Base-by-base conservation (phyloP, 2,888 invertebrate genomes). In the Syritta pipiens region DNA sequence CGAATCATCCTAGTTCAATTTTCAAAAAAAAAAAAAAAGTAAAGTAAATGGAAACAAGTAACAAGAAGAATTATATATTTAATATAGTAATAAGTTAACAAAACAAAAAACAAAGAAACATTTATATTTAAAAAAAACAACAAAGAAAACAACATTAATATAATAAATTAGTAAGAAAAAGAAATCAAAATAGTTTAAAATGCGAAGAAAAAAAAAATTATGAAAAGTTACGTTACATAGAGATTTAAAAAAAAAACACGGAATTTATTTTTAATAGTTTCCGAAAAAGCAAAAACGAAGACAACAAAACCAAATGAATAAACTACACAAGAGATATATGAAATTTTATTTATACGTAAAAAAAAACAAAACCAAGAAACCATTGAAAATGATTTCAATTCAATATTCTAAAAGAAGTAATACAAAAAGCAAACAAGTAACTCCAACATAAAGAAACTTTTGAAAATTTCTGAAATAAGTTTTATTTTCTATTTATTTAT, bases 51-150 rank as follows among this genome's bases (percentile, higher is more conserved):
- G 65, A 76, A 82, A 63, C 76, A 69, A 57, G 22, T 67, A 69
- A 57, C 37, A 48, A 55, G 24, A 57, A 22, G 22, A 76, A 30
- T 67, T 26, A 63, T 76, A 79, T 67, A 79, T 74, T 74, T 79
- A 74, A 81, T n/a, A 83, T 82, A 84, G 82, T 81, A 83, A 81
- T 83, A 83, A 84, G 84, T 83, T 84, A 84, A 79, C 79, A 79
- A 55, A 35, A 5, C 3, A 77, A 53, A 53, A n/a, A 9, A 72
- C 62, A 81, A 63, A 57, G 57, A 24, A 67, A 67, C 67, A 75
- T 81, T 75, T 81, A 75, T 81, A 79, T 26, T 32, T 49, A 22
- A 55, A 17, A 20, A 42, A 22, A 53, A 20, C 12, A 51, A 42
- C 37, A 26, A 53, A 6, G 42, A 55, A 60, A 24, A 7, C 10